Evolutionary conservation across 2,113 vertebrate genomes (phyloP), one percentile per base, ranked within the genome.

Genomic region (Syngnathoides biaculeatus): DNA sequence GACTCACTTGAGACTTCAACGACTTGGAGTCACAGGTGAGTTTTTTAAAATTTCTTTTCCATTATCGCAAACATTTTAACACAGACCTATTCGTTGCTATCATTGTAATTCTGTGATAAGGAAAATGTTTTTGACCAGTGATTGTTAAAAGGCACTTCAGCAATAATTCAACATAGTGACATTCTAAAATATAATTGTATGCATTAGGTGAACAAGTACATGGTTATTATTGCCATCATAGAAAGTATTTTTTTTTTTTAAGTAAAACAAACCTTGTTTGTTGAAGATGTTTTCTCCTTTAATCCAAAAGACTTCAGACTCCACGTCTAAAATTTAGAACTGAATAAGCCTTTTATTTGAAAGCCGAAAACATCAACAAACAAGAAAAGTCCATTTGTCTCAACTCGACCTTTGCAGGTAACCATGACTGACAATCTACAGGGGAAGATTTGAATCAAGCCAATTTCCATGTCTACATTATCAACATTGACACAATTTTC

Each of bases 1-100:
- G 59, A 57, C 42, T 73, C 26, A 30, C 56, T 72, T 74, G n/a
- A 65, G 24, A 65, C 35, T n/a, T 53, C 26, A 64, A 68, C 64
- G 68, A 72, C 24, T 59, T 38, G 50, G 22, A 53, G 56, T 65
- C 72, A 69, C 55, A 3, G 67, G 65, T 69, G 74, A 10, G 39
- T 70, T 40, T 24, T 20, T 10, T 43, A 1, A n/a, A n/a, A 30
- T 10, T 24, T 5, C 8, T n/a, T 38, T 52, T 22, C 35, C 22
- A 22, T 42, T 56, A 30, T 45, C 59, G 2, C 20, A 27, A 57
- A 57, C 9, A 11, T 9, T 67, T 68, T 8, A 20, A 66, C 5
- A 61, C 1, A 68, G 22, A 24, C 47, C 30, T 35, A 14, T 55
- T 55, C 24, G 67, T 12, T 48, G 17, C n/a, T 52, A 0, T 50